Base-by-base conservation (phyloP, 2,797 vertebrate genomes). In the Cuculus canorus region DNA sequence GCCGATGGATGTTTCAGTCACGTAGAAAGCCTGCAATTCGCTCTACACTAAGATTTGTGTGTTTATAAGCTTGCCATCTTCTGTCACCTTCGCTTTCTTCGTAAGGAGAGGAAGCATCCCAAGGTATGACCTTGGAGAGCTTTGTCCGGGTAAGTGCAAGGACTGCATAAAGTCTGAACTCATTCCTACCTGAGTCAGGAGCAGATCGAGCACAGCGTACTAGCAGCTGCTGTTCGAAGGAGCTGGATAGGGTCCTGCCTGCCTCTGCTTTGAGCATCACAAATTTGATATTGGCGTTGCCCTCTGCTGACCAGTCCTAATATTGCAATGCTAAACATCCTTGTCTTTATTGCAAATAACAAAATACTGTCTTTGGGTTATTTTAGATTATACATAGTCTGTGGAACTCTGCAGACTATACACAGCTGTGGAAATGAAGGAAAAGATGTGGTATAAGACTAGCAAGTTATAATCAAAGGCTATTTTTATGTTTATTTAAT, bases 161-260 rank as follows among this genome's bases (percentile, higher is more conserved):
- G 52, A 21, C 10, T 70, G 25, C 8, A 2, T 12, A 13, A 53
- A 19, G 10, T 48, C 77, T 53, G 54, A 80, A 37, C 7, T 48
- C 37, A 5, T n/a, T 24, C 1, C 0, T 33, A 13, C 14, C n/a
- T 0, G 0, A 11, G n/a, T 24, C 11, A 61, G 56, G 18, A 63
- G 17, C 1, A 0, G 24, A 17, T 14, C 32, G 4, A 85, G 18
- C 33, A 1, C 13, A 13, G 23, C 0, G 0, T 23, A n/a, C 22
- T 59, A 6, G n/a, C 1, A 1, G 53, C 33, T 8, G 4, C 68
- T 8, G 39, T 47, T 25, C 4, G 3, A 54, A 15, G 25, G 60
- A 33, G 28, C 17, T 0, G 6, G 25, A 7, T 5, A 32, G 17
- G 16, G 24, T 9, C 17, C 2, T 0, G 17, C 5, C 4, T 23